Base-by-base conservation (phyloP, 1,140 invertebrate species). In the Drosophila neocordata region DNA sequence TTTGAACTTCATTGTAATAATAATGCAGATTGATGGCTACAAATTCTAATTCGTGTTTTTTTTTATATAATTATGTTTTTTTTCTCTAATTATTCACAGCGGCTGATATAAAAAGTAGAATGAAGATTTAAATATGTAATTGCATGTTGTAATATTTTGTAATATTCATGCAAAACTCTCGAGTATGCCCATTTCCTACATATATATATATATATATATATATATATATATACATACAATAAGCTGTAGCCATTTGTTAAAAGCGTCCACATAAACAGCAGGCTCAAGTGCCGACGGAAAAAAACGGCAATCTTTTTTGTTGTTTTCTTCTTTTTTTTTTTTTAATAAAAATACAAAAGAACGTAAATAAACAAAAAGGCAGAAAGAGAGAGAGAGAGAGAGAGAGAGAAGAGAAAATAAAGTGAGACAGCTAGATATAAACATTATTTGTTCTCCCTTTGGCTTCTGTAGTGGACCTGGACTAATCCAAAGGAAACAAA, bases 401-500 rank as follows among this genome's bases (percentile, higher is more conserved):
- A 22, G 4, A 8, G 51, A 15, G 13, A 24, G 13, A 18, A 77
- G 34, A 55, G 38, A 65, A 77, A 58, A 63, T 57, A 68, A 64
- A 68, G 65, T 68, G 61, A 37, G 37, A 63, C 27, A 62, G 69
- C 62, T 63, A 65, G 53, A 65, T 66, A 57, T 66, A 63, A 70
- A 64, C 73, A 73, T 77, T 57, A 66, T 65, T 65, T 69, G 68
- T 68, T 61, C 56, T 37, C 27, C 53, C 66, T 65, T 74, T 74
- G 72, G 56, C 51, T 57, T 48, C 65, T 67, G 34, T 64, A 74
- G 63, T 75, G 73, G 68, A 67, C 73, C 44, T 53, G 31, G 61
- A 59, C 69, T 79, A 76, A 76, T 79, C 76, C 76, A 65, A 65
- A 71, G 62, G 65, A 73, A 77, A 79, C 77, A 77, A 79, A 73